These are phyloP conservation scores for Chloroceryle aenea DNA, from an alignment of 2,113 vertebrate genomes.

Conservation along the genomic window DNA sequence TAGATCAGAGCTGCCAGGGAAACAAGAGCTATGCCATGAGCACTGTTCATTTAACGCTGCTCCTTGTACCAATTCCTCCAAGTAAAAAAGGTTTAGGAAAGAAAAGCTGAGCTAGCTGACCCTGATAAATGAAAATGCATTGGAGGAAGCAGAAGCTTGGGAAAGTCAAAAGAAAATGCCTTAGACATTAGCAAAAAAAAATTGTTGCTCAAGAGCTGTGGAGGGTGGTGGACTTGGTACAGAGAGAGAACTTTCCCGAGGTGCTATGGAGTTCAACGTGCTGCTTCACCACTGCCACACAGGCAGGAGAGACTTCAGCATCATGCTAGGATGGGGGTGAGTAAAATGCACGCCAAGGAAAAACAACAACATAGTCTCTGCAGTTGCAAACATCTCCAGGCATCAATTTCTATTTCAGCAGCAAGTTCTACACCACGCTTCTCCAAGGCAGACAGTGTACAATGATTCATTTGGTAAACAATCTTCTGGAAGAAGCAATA, in stretches of 20 bases:
- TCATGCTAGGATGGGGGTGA: rapidly evolving
- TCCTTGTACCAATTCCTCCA: background rate
- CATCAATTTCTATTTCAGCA: background rate
- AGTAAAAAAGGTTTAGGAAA: background rate
- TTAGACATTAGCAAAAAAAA: background rate
- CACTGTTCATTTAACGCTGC: background rate
- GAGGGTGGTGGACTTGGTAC: slow-evolving; percentile 11
- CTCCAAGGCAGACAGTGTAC: background rate
- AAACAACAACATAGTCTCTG: background rate
- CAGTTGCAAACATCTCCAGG: background rate
- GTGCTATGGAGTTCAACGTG: rapidly evolving
- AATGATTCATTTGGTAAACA: background rate
- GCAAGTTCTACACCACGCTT: background rate
- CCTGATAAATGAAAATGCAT: background rate
- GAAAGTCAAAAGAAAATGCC: slow-evolving; percentile 33
- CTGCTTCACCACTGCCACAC: background rate
- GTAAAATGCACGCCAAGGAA: background rate
- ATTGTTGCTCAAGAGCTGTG: background rate
- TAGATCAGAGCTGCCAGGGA: background rate
- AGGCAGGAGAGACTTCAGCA: background rate
- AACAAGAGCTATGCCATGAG: background rate
- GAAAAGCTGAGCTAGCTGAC: slow-evolving; percentile 9
- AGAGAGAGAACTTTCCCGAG: background rate
- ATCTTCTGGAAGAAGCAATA: background rate
- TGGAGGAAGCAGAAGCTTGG: slow-evolving; percentile 14